These are phyloP conservation scores for Prunella fulvescens DNA, from an alignment of 2,113 vertebrate species.

Conservation along the genomic window DNA sequence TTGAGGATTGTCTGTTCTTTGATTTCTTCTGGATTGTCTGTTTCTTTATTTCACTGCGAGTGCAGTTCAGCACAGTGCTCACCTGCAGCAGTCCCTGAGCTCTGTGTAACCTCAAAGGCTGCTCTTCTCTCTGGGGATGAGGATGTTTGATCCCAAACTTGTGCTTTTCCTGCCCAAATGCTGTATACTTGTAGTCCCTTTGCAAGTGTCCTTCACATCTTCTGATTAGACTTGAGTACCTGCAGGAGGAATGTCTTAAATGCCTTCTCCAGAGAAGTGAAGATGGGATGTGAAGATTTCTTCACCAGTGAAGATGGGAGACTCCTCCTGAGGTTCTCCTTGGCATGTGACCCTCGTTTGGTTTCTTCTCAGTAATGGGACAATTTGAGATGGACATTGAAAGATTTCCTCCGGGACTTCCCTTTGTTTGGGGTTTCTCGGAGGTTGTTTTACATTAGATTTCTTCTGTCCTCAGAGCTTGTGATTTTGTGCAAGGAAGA, in stretches of 20 bases:
- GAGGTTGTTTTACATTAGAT: background rate
- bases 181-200: background rate
- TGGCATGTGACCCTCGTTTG: fast-evolving
- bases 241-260: background rate
- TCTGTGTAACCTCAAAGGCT: background rate
- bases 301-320: background rate
- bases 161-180: background rate
- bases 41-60: background rate
- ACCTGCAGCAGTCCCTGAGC: background rate
- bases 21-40: background rate
- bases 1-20: background rate
- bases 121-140: background rate
- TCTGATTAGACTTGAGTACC: no score
- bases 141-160: background rate
- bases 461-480: background rate
- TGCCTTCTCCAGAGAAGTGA: background rate
- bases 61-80: background rate
- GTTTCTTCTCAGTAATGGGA: background rate
- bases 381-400: background rate
- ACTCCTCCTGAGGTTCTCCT: background rate
- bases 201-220: background rate
- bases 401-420: background rate
- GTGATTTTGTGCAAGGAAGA: background rate
- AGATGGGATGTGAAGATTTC: no score
- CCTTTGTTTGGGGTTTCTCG: fast-evolving